Conservation (phyloP, 2,888 invertebrate genomes). For the Esperia sulphurella region DNA sequence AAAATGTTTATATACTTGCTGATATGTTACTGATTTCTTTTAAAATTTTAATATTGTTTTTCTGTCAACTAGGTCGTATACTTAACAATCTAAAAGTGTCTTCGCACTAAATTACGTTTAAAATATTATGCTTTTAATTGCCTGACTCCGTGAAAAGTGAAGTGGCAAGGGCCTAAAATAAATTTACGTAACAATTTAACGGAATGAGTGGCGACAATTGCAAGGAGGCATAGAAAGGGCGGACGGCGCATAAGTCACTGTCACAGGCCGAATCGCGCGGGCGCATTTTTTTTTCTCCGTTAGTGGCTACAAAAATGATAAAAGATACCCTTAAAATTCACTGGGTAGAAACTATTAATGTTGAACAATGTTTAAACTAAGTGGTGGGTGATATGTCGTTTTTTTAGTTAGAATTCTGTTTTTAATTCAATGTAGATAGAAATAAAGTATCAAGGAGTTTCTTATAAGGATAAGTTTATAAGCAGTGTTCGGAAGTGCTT, state of each 20-base stretch:
- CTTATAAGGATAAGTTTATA: too few species aligned
- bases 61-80: not conserved
- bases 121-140: slow-evolving; percentile 6
- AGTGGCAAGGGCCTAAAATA: slow-evolving; percentile 19
- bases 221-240: slow-evolving; percentile 55
- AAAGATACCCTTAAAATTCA: slow-evolving; percentile 23
- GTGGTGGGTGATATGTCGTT: too few species aligned
- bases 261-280: slow-evolving; percentile 51
- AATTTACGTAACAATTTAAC: slow-evolving; percentile 44
- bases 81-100: not conserved
- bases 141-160: slow-evolving; percentile 1
- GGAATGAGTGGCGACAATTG: slow-evolving; percentile 58
- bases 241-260: slow-evolving; percentile 70
- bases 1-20: too few species aligned
- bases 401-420: too few species aligned
- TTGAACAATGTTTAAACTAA: too few species aligned
- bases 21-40: not conserved
- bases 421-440: too few species aligned
- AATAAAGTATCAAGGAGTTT: too few species aligned
- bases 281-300: slow-evolving; percentile 49
- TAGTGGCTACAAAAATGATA: slow-evolving; percentile 50
- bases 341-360: not conserved
- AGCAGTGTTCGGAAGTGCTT: too few species aligned
- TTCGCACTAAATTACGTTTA: not conserved
- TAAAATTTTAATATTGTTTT: not conserved